These are phyloP conservation scores for Nemurella pictetii DNA, from an alignment of 2,888 invertebrate species.

Conservation along the genomic window DNA sequence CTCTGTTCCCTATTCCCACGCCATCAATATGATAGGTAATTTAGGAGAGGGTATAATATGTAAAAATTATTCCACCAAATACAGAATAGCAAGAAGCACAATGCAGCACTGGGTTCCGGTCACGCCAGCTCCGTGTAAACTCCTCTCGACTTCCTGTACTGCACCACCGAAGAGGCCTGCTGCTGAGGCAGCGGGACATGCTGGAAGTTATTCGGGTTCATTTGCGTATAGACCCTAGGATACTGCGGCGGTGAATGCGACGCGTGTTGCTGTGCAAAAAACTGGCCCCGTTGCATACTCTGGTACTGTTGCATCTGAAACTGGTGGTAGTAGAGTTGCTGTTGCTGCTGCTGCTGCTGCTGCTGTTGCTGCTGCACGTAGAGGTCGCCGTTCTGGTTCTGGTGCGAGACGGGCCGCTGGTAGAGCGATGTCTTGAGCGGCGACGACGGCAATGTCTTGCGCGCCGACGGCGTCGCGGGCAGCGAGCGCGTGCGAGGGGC, in stretches of 20 bases:
- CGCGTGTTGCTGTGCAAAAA: not conserved
- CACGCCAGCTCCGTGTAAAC: constrained; percentile 42
- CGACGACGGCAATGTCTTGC: constrained; percentile 13
- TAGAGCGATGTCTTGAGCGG: not conserved
- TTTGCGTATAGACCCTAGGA: constrained; percentile 17
- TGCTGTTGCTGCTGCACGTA: constrained; percentile 9
- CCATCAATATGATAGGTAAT: not conserved
- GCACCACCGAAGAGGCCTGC: constrained; percentile 36
- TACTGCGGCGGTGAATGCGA: constrained; percentile 1
- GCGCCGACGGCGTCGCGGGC: constrained; percentile 20
- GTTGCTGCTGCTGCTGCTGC: constrained; percentile 28
- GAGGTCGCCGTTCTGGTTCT: constrained; percentile 10
- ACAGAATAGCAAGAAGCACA: not conserved
- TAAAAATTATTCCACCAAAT: not conserved
- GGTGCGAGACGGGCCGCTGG: constrained; percentile 5
- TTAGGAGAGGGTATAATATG: not conserved
- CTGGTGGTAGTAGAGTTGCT: constrained; percentile 30
- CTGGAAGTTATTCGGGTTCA: not conserved
- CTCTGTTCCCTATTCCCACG: not conserved
- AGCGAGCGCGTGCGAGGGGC: not conserved
- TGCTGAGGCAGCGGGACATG: constrained; percentile 11
- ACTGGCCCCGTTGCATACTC: constrained; percentile 29
- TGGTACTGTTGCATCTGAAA: constrained; percentile 22
- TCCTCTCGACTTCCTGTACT: constrained; percentile 40
- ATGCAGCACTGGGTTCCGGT: constrained; percentile 14